Conservation (phyloP, 2,888 invertebrate species). For the Leptopilina drosophilae region DNA sequence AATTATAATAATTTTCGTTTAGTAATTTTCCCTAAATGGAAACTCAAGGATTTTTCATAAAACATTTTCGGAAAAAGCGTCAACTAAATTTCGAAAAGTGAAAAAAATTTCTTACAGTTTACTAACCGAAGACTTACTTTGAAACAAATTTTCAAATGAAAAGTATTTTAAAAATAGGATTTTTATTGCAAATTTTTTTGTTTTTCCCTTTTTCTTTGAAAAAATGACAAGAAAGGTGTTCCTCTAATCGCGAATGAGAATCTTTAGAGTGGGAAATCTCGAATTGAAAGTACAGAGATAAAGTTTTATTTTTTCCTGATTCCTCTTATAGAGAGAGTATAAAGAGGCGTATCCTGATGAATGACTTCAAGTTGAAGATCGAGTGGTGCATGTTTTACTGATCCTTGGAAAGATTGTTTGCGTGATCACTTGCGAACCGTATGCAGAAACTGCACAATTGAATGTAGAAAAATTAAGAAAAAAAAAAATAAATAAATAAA, state of each 20-base stretch:
- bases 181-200: background rate
- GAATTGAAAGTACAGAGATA: background rate
- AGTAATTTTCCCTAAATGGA: no score
- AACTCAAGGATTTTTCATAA: no score
- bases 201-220: no score
- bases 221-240: no score
- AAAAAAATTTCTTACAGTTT: no score
- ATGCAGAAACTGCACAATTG: slow-evolving; percentile 1
- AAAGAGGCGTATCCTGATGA: slow-evolving; percentile 26
- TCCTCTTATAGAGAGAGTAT: background rate
- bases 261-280: background rate
- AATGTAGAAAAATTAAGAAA: background rate
- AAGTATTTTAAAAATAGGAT: no score
- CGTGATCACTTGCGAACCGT: slow-evolving; percentile 26
- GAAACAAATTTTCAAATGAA: no score
- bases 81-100: no score
- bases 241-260: background rate
- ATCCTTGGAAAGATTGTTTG: slow-evolving; percentile 18
- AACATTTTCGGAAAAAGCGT: no score
- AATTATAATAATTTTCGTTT: no score
- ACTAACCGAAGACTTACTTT: no score
- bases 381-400: slow-evolving; percentile 26
- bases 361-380: slow-evolving; percentile 22
- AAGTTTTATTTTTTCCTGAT: background rate
- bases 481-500: no score